Evolutionary conservation across 2,888 invertebrate species (phyloP), one percentile per base, ranked within the genome.

Genomic region (Plutella xylostella): DNA sequence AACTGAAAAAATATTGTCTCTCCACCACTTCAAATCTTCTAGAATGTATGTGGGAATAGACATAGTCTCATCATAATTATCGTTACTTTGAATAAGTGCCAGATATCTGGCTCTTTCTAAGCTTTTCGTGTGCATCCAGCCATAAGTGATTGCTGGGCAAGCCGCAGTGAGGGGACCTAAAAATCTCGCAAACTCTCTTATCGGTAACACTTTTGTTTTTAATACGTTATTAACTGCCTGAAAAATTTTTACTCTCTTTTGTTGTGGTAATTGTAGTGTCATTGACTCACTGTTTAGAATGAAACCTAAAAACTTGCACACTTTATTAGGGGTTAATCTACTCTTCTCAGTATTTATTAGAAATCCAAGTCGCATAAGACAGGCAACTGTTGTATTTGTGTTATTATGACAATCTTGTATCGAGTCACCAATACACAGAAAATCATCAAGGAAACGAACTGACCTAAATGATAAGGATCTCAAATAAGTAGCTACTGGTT

Each of bases 281-380:
- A 35, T 35, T 4, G 5, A 2, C 4, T 14, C 4, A 15, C 25
- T 4, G 25, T 42, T 19, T 30, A 42, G 19, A 18, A 30, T 9
- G 19, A 42, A 42, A 4, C 41, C 41, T 19, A 30, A 6, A 15
- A 30, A 42, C 31, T 42, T 4, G 30, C 41, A 42, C 12, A n/a
- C 5, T 9, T 22, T 22, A 9, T 22, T 22, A 6, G 22, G 22
- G 22, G 9, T 9, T 22, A 22, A 9, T 6, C 6, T 22, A 9
- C 22, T 22, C 22, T 22, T 22, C 22, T 22, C 9, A 9, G 5
- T 6, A 22, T 22, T 22, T 22, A 42, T 30, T 2, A 42, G 9
- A 7, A 28, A 42, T 14, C 41, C 41, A 3, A 42, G 19, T 3
- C 18, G 2, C 20, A 6, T 7, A 22, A 39, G 15, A 11, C 22